Percentiles rank a stretch among this genome's conserved stretches.
Evolutionary conservation across 2,113 vertebrate genomes (phyloP).

Genomic region (Pelvicachromis taeniatus): DNA sequence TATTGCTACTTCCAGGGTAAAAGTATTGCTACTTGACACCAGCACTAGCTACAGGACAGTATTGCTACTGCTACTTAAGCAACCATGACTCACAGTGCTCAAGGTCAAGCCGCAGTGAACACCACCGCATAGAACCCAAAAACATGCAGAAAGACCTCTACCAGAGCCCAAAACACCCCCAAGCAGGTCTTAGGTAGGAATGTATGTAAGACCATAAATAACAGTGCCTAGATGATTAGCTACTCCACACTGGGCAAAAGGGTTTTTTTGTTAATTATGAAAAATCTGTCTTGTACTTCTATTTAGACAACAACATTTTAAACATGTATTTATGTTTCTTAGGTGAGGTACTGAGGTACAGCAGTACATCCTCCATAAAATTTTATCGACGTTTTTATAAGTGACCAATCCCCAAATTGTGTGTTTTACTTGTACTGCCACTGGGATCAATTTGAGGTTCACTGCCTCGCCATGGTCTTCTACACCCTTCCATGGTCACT

Average conservation of each 20-base stretch:
- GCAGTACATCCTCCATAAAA: too few species aligned
- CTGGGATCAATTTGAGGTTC: too few species aligned
- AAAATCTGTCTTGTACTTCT: background rate
- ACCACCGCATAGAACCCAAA: fast-evolving
- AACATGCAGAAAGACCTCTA: background rate
- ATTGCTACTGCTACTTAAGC: background rate
- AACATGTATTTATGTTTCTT: too few species aligned
- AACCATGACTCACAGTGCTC: background rate
- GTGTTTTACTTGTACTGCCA: too few species aligned
- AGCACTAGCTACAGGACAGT: too few species aligned
- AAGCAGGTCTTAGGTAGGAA: background rate
- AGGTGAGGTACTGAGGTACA: too few species aligned
- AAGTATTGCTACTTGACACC: too few species aligned
- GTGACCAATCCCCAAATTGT: too few species aligned
- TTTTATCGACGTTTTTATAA: too few species aligned
- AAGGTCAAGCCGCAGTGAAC: background rate
- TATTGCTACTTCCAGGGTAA: too few species aligned
- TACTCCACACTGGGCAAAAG: background rate
- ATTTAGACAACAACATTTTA: background rate
- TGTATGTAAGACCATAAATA: background rate
- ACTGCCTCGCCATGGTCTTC: too few species aligned
- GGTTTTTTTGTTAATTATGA: background rate
- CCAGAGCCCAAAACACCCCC: background rate
- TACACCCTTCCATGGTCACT: too few species aligned
- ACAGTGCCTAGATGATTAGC: background rate